Percentiles rank a stretch among this genome's conserved stretches.
These are phyloP conservation scores for Phenganax stokvisi DNA, from an alignment of 92 coral and sea anemone species.

Conservation along the genomic window DNA sequence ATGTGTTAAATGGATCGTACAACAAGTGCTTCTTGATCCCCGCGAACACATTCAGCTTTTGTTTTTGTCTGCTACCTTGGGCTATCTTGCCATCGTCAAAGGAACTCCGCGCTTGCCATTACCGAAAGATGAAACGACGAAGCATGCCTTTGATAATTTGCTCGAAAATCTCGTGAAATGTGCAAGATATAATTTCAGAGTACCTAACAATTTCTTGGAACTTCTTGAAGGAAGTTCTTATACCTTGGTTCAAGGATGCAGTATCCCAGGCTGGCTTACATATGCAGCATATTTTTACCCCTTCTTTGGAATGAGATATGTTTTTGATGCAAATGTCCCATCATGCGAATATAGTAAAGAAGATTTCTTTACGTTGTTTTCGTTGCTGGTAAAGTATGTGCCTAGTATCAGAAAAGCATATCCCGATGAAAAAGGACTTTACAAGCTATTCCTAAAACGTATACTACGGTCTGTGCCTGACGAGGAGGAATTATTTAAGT, in stretches of 20 bases:
- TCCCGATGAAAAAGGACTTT: not conserved
- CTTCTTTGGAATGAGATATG: conserved; percentile 2
- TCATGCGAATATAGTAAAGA: not conserved
- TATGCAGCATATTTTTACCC: not conserved
- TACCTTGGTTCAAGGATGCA: not conserved
- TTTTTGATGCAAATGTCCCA: not conserved
- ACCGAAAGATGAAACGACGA: not conserved
- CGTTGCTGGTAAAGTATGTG: not conserved
- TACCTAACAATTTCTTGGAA: not conserved
- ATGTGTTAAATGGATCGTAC: not conserved
- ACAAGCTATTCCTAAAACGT: not conserved
- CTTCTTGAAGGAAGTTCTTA: not conserved
- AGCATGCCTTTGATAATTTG: conserved; percentile 10
- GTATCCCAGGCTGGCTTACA: conserved; percentile 13
- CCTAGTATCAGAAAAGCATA: not conserved
- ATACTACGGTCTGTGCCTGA: not conserved
- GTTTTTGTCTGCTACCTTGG: conserved; percentile 3
- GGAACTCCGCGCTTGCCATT: not conserved
- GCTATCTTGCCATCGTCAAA: not conserved
- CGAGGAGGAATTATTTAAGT: not conserved
- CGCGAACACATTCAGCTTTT: not conserved
- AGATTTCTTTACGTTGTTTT: not conserved
- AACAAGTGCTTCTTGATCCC: not conserved
- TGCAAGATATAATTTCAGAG: not conserved
- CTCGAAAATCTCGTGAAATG: not conserved